Evolutionary conservation across 2,888 invertebrate genomes (phyloP), one percentile per base, ranked within the genome.

Genomic region (Himalopsyche tibetana): DNA sequence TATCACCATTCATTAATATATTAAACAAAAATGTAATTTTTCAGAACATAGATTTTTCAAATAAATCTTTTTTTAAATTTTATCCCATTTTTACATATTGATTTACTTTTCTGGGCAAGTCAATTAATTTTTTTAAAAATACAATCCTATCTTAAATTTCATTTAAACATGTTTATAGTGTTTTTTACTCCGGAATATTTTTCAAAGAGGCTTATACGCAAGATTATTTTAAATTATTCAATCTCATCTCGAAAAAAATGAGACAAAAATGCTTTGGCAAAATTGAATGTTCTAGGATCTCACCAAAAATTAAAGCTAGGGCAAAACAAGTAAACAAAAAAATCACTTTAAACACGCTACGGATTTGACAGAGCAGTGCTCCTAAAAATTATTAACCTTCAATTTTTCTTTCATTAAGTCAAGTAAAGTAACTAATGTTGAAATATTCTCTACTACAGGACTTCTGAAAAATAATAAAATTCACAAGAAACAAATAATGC

Each of bases 11-110:
- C 40, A 80, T 42, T 38, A 80, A 80, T 42, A 42, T 80, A 45
- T 80, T 80, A n/a, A 80, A 80, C 45, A 80, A 80, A 80, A 42
- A 80, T 42, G 45, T 45, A 80, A 42, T 42, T 80, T 19, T 80
- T 42, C n/a, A 80, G 45, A 80, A 80, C 36, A 80, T 80, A 80
- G 40, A 80, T 80, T 40, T 80, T 45, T 80, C 80, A 80, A 45
- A 63, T 63, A 63, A 63, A 63, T 63, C 63, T 63, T 19, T 63
- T 63, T 63, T 19, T 5, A 63, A 63, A 19, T 63, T 51, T 51
- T 63, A 63, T 63, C 63, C 63, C 63, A 63, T 63, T 19, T n/a
- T 63, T 63, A 51, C 51, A 51, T 28, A 19, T 63, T 63, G 28
- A 19, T 63, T 63, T 63, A 63, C 63, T 63, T 63, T 63, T 28